These are phyloP conservation scores for Thymelicus acteon DNA, from an alignment of 2,888 invertebrate genomes.

Conservation along the genomic window DNA sequence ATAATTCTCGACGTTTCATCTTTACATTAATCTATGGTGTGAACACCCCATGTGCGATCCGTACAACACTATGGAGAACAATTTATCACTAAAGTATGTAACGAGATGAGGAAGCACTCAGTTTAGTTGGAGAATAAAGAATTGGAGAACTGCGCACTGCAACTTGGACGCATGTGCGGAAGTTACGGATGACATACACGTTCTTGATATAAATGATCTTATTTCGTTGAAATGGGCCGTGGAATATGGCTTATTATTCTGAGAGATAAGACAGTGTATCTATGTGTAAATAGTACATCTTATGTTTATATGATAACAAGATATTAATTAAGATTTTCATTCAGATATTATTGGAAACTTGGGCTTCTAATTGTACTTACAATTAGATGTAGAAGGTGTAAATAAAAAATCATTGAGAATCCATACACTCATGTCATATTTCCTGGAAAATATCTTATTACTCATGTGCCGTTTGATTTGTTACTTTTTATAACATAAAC, in stretches of 20 bases:
- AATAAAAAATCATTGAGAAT: too few species aligned
- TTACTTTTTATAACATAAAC: too few species aligned
- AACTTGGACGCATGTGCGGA: background rate
- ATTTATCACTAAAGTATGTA: background rate
- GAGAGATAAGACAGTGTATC: too few species aligned
- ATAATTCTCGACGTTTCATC: background rate
- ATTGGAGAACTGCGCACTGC: background rate
- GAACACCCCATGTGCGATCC: background rate
- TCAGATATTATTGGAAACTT: too few species aligned
- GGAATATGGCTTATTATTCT: background rate
- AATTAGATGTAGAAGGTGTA: too few species aligned
- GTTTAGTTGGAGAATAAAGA: background rate
- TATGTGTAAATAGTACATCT: too few species aligned
- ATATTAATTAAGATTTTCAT: too few species aligned
- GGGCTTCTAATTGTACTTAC: too few species aligned
- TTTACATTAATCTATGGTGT: background rate
- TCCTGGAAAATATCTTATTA: too few species aligned
- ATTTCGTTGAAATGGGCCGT: background rate
- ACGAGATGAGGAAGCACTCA: background rate
- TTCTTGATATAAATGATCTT: background rate
- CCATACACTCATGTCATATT: too few species aligned
- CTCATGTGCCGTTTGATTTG: too few species aligned
- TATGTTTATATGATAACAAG: too few species aligned
- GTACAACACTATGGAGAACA: background rate
- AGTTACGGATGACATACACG: background rate